Base-by-base conservation (phyloP, 2,888 invertebrate species). In the Thera obeliscata region DNA sequence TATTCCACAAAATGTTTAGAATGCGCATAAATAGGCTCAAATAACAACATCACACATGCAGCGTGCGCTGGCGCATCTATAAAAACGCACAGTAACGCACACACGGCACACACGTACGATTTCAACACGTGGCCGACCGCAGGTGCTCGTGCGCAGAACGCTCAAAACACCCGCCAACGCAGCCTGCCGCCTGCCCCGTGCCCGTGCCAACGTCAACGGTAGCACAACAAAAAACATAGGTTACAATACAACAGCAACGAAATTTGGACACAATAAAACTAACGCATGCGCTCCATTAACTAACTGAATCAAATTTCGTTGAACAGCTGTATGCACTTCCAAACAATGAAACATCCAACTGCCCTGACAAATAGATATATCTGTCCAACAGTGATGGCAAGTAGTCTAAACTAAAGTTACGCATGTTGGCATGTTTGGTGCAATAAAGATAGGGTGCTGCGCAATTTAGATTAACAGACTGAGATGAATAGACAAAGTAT, bases 301-400 rank as follows among this genome's bases (percentile, higher is more conserved):
- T 81, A 84, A 81, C 80, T 82, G 89, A 87, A 88, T 90, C 89
- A 86, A 87, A 89, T 90, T 89, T 84, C 89, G 87, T 84, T 82
- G 86, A 87, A 88, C 91, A 92, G 87, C 90, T 92, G 91, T 82
- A 83, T 79, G 76, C 76, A 77, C 76, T 80, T 81, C 81, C 80
- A 81, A 82, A 86, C 84, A 87, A 87, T 84, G 78, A 80, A 67
- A 69, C 75, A 72, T 76, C 79, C 80, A 81, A 81, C 81, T 82
- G 80, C 76, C 77, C 78, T 72, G 74, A 80, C 80, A 79, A 82
- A 71, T 81, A 79, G 77, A 80, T 78, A 71, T 76, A 79, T 78
- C 75, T 77, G 80, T 81, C 79, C 75, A 72, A 73, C 78, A 74
- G 55, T 69, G 65, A 67, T 66, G 58, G 60, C 67, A 63, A 66